Percentiles rank a stretch among this genome's conserved stretches.
phyloP scores from a whole-genome alignment of 2,888 invertebrate genomes.

The Athrips mouffetella region DNA sequence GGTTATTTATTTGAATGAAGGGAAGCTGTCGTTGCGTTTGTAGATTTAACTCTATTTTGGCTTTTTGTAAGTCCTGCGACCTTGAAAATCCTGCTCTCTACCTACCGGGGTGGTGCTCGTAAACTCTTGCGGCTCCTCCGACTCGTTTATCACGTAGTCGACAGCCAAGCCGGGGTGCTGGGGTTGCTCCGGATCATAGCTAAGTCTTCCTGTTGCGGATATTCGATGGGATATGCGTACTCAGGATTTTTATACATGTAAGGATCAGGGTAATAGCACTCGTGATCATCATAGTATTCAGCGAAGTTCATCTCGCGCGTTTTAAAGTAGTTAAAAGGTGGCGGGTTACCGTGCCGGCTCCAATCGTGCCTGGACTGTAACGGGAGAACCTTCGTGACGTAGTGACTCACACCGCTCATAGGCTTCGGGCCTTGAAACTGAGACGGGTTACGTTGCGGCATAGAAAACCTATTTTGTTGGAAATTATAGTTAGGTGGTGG shows the following conservation, averaged over 20 bases:
- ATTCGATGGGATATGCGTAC: background rate
- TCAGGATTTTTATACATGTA: background rate
- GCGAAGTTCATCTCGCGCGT: slow-evolving; percentile 25
- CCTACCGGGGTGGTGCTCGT: background rate
- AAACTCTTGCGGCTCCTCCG: background rate
- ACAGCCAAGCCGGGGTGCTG: too few species aligned
- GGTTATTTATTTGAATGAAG: background rate
- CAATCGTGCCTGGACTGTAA: slow-evolving; percentile 22
- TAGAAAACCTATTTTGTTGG: background rate
- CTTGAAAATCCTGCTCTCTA: background rate
- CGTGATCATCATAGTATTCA: slow-evolving; percentile 12
- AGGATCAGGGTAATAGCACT: background rate
- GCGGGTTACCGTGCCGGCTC: slow-evolving; percentile 26
- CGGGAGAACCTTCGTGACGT: slow-evolving; percentile 7
- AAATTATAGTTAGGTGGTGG: slow-evolving; percentile 16
- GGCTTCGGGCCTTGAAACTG: slow-evolving; percentile 11
- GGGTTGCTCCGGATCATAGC: too few species aligned
- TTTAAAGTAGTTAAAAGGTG: slow-evolving; percentile 29
- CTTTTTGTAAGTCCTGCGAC: background rate
- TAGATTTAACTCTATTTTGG: slow-evolving; percentile 5
- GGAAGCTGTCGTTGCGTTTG: background rate
- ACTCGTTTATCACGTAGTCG: background rate
- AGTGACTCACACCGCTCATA: slow-evolving; percentile 26
- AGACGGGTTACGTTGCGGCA: background rate
- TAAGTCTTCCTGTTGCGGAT: too few species aligned